Conservation (phyloP, 1,140 invertebrate genomes). For the Nymphalis io region DNA sequence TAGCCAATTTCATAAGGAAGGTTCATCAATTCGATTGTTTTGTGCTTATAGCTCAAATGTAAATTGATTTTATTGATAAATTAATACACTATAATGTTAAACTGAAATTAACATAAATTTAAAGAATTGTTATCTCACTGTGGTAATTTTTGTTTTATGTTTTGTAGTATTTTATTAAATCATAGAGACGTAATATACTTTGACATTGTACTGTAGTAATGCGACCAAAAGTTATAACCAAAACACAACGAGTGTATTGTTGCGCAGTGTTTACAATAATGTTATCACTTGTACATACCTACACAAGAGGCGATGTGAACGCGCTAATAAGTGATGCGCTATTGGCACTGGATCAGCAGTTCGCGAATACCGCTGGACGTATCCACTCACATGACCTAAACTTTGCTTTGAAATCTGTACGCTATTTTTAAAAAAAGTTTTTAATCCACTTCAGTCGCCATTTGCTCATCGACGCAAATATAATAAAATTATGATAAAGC, state of each 20-base stretch:
- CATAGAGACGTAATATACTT: too few relatives aligned
- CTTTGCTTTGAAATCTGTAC: conserved; percentile 41
- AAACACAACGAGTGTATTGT: conserved; percentile 51
- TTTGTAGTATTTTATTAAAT: too few relatives aligned
- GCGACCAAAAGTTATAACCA: conserved; percentile 47
- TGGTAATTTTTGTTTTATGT: too few relatives aligned
- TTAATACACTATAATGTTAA: too few relatives aligned
- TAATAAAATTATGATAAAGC: conserved; percentile 6
- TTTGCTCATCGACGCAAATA: conserved; percentile 59
- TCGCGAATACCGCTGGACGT: conserved; percentile 50
- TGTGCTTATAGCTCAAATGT: too few relatives aligned
- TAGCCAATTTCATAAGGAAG: too few relatives aligned
- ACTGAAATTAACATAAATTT: too few relatives aligned
- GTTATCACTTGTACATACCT: conserved; percentile 53
- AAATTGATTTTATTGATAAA: too few relatives aligned
- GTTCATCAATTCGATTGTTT: too few relatives aligned
- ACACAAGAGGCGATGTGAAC: conserved; percentile 46
- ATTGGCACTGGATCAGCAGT: conserved; percentile 63
- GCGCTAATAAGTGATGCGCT: conserved; percentile 63
- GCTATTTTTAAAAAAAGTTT: conserved; percentile 68
- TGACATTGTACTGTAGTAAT: conserved; percentile 38
- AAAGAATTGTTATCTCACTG: too few relatives aligned
- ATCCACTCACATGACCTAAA: conserved; percentile 62
- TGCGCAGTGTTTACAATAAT: conserved; percentile 60
- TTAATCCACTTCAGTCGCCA: conserved; percentile 63